Conservation (phyloP, 2,888 invertebrate species). For the Drosophila histrio region DNA sequence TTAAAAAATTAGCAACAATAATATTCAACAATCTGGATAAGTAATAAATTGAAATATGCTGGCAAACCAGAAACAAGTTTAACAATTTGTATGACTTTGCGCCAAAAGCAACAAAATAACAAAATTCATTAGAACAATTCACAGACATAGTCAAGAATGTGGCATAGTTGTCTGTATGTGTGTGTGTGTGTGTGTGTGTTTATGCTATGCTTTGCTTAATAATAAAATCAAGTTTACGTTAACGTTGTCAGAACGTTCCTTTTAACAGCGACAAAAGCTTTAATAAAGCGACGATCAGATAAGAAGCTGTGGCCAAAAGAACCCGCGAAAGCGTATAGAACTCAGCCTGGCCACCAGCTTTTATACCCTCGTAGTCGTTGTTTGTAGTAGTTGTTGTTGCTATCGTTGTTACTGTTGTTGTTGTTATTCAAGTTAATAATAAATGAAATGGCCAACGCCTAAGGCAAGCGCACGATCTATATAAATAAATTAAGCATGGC, state of each 20-base stretch:
- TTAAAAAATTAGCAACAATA: slow-evolving; percentile 64
- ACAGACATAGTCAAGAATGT: slow-evolving; percentile 62
- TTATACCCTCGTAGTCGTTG: slow-evolving; percentile 11
- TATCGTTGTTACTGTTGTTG: slow-evolving; percentile 21
- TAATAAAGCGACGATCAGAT: slow-evolving; percentile 76
- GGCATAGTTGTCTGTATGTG: slow-evolving; percentile 32
- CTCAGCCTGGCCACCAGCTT: slow-evolving; percentile 15
- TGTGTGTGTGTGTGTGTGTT: not conserved
- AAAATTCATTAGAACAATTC: slow-evolving; percentile 80
- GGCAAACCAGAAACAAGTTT: slow-evolving; percentile 67
- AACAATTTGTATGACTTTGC: slow-evolving; percentile 54
- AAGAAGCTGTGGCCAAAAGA: slow-evolving; percentile 60
- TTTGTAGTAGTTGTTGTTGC: slow-evolving; percentile 4
- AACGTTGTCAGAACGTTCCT: slow-evolving; percentile 48
- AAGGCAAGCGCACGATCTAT: slow-evolving; percentile 75
- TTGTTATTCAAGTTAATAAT: slow-evolving; percentile 47
- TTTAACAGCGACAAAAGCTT: slow-evolving; percentile 67
- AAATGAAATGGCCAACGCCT: slow-evolving; percentile 77
- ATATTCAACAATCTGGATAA: slow-evolving; percentile 46
- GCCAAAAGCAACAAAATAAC: slow-evolving; percentile 34
- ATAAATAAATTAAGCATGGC: slow-evolving; percentile 70
- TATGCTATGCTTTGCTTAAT: slow-evolving; percentile 56
- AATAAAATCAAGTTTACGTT: slow-evolving; percentile 76
- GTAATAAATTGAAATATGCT: slow-evolving; percentile 67
- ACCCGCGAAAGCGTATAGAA: slow-evolving; percentile 41